Base-by-base conservation (phyloP, 2,888 invertebrate species). In the Folsomia candida region DNA sequence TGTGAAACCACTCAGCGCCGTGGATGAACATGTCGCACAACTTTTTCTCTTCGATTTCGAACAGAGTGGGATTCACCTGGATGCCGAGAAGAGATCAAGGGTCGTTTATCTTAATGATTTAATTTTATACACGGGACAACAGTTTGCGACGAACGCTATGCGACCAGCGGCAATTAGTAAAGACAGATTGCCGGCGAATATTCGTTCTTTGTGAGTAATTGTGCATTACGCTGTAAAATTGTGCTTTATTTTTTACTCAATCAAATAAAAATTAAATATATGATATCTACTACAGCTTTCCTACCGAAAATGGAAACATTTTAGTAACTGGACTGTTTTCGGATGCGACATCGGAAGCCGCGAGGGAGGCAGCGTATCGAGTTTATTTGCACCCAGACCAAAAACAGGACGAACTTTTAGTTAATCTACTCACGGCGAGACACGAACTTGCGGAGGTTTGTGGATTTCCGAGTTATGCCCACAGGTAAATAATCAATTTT, bases 41-140 rank as follows among this genome's bases (percentile, higher is more conserved):
- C 85, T 99, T 60, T 97, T 99, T 83, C 85, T 97, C 4, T 94
- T 95, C 82, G 98, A 99, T 84, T 99, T 99, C 84, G 97, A 99
- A 82, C 96, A 97, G 83, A 92, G 94, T 82, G 99, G 98, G 1
- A 98, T 99, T 73, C 97, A 99, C 83, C 85, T 99, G 71, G 88
- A 90, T 9, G 91, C 93, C 74, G 84, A 85, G 0, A 88, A 90
- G 58, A 86, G 94, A 26, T 83, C 86, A 69, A 83, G 86, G 80
- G 96, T 97, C 61, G 97, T 97, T 0, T 86, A 88, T 0, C 85
- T 97, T 25, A 97, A 96, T 82, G 92, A 97, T 82, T 86, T 87
- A 65, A 94, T 97, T 74, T 85, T 97, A 29, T 83, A 86, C 81
- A 85, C 91, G 1, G 94, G 94, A 0, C 94, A 94, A 83, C 86